A percentile compares a stretch with the other conserved stretches of the same genome.
phyloP scores from a whole-genome alignment of 2,113 vertebrate species.

The Cyanistes caeruleus region DNA sequence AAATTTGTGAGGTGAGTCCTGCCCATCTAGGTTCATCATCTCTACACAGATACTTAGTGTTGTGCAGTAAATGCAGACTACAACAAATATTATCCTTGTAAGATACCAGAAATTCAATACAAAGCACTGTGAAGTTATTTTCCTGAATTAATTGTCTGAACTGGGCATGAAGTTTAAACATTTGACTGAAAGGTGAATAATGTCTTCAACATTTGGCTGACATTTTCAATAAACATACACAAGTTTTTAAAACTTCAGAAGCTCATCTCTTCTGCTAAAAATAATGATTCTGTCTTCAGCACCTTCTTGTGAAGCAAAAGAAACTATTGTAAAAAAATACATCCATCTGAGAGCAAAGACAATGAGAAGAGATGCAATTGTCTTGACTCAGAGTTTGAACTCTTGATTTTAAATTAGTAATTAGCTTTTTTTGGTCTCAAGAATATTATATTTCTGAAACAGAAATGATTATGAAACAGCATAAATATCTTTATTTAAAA shows the following conservation, averaged over 20 bases:
- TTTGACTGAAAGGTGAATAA: neutral
- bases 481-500: neutral
- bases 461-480: neutral
- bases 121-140: neutral
- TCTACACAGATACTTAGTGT: accelerated
- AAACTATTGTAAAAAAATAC: neutral
- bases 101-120: neutral
- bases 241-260: neutral
- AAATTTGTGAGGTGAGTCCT: neutral
- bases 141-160: neutral
- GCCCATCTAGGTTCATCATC: neutral
- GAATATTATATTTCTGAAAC: neutral
- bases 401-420: neutral
- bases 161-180: neutral
- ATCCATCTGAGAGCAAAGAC: neutral
- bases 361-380: neutral
- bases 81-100: neutral
- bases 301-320: neutral
- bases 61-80: neutral
- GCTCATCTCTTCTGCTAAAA: neutral
- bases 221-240: neutral
- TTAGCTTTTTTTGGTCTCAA: neutral
- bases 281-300: neutral
- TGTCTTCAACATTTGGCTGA: neutral
- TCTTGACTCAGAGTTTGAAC: neutral